Percentiles rank a stretch among this genome's conserved stretches.
Conservation (phyloP, 2,797 vertebrate species). For the Myoxocephalus aenaeus region DNA sequence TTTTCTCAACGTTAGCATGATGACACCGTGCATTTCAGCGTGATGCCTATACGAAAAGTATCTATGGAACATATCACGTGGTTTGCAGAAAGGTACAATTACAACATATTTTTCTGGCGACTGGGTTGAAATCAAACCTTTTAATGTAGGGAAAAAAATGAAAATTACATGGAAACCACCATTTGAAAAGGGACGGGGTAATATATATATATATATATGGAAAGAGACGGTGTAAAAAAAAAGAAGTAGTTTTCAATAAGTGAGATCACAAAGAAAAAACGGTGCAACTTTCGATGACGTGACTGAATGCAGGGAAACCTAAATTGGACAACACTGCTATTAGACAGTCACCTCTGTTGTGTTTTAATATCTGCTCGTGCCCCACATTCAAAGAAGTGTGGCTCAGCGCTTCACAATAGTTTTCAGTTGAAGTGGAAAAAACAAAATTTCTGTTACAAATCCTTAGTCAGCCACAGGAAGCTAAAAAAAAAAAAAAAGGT, state of each 20-base stretch:
- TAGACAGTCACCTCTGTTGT: not conserved
- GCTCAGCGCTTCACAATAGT: not conserved
- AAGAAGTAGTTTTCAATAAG: not conserved
- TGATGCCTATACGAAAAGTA: too few relatives aligned
- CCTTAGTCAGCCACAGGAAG: not conserved
- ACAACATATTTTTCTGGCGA: not conserved
- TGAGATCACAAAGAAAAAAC: not conserved
- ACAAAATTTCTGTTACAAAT: not conserved
- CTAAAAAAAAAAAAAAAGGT: not conserved
- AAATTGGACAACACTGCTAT: not conserved
- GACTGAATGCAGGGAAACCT: not conserved
- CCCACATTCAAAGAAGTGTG: not conserved
- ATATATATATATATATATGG: too few relatives aligned
- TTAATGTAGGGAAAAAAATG: not conserved
- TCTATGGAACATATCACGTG: too few relatives aligned
- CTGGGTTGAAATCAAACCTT: not conserved
- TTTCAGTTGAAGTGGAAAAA: slow-evolving; percentile 5
- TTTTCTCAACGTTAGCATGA: too few relatives aligned
- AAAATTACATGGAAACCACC: not conserved
- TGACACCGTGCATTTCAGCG: not conserved
- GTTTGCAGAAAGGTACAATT: not conserved
- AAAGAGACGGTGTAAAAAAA: too few relatives aligned
- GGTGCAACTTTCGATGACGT: not conserved
- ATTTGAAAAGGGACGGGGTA: not conserved
- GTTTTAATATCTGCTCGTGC: not conserved